Evolutionary conservation across 2,888 invertebrate species (phyloP).

Genomic region (Polymixis lichenea): DNA sequence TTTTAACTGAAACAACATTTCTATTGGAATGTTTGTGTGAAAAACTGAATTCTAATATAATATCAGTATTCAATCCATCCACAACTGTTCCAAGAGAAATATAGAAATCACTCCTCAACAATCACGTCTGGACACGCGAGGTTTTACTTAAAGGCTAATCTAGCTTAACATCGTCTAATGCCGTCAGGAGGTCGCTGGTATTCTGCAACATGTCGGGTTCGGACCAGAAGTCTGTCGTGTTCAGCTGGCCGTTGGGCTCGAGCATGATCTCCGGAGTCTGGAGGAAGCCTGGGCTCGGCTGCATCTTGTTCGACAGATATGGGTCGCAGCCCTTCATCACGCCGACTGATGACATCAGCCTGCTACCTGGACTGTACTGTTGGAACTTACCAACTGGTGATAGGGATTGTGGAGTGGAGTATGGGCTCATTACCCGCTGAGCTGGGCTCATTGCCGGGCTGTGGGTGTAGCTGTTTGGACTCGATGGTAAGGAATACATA

Average conservation of each 20-base stretch:
- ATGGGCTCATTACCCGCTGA: conserved; percentile 82
- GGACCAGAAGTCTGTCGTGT: conserved; percentile 82
- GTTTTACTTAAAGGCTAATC: conserved; percentile 66
- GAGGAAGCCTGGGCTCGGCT: conserved; percentile 81
- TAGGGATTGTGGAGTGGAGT: conserved; percentile 83
- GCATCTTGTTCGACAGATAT: conserved; percentile 85
- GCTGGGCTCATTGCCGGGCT: conserved; percentile 85
- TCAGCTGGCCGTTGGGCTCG: conserved; percentile 76
- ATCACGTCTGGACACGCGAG: conserved; percentile 44
- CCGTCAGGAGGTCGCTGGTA: conserved; percentile 81
- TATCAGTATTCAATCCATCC: conserved; percentile 62
- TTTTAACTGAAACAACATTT: conserved; percentile 61
- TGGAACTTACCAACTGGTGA: conserved; percentile 82
- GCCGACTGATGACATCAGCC: conserved; percentile 77
- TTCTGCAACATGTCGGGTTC: conserved; percentile 83
- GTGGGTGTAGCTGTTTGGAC: conserved; percentile 83
- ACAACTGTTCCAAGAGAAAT: conserved; percentile 63
- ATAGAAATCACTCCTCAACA: conserved; percentile 76
- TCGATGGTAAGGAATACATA: conserved; percentile 83
- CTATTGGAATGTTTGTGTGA: conserved; percentile 75
- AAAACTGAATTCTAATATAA: conserved; percentile 64
- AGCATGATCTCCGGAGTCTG: conserved; percentile 79
- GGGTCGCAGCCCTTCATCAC: conserved; percentile 83
- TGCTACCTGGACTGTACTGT: conserved; percentile 80
- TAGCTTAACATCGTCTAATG: conserved; percentile 86